A percentile compares a stretch with the other conserved stretches of the same genome.
phyloP scores from a whole-genome alignment of 2,113 vertebrate genomes.

The Mastomys natalensis region DNA sequence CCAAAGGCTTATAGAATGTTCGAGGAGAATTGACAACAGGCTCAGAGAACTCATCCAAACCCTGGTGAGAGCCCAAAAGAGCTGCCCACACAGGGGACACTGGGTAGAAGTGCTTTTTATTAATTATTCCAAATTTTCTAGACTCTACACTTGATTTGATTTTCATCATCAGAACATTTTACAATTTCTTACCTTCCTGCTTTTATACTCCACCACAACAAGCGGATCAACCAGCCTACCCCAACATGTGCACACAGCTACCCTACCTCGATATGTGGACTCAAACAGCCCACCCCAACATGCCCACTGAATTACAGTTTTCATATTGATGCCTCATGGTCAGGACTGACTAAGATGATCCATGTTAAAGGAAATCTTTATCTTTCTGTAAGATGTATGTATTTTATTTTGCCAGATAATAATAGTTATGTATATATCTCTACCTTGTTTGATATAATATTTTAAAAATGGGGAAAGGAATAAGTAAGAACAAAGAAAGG shows the following conservation, averaged over 20 bases:
- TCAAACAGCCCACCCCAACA: background rate
- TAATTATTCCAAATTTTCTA: slow-evolving; percentile 1
- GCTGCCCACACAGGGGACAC: background rate
- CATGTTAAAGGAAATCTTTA: background rate
- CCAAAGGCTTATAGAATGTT: background rate
- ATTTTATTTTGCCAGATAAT: background rate
- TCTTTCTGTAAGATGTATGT: background rate
- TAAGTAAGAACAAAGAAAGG: background rate
- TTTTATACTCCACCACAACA: background rate
- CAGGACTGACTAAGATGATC: background rate
- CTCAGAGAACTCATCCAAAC: background rate
- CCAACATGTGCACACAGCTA: background rate
- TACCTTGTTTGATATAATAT: background rate
- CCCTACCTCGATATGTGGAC: background rate
- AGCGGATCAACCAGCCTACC: background rate
- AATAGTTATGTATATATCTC: background rate
- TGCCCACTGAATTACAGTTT: background rate
- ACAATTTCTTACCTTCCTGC: background rate
- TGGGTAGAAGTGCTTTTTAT: background rate
- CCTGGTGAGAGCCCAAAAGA: background rate
- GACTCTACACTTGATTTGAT: background rate
- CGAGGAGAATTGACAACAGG: background rate
- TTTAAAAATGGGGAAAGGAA: background rate
- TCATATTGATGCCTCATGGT: background rate
- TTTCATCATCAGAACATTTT: slow-evolving; percentile 29